phyloP scores from a whole-genome alignment of 2,797 vertebrate species.

The Calcarius lapponicus region DNA sequence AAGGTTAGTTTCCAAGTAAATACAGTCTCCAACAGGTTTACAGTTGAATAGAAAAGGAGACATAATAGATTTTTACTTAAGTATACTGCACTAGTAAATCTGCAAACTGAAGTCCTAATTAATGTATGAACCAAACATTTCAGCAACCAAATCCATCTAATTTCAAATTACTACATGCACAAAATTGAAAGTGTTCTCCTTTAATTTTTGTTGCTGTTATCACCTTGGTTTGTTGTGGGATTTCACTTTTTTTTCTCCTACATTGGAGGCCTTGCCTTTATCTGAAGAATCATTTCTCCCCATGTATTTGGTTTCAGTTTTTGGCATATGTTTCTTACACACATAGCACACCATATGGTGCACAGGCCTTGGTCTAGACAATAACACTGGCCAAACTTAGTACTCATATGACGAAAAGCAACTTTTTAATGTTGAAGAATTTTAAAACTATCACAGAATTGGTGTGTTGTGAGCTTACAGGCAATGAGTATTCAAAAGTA shows the following conservation, averaged over 20 bases:
- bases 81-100: neutral
- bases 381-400: neutral
- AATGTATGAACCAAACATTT: neutral
- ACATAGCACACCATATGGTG: neutral
- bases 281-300: neutral
- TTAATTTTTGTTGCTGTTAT: neutral
- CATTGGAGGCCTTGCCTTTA: neutral
- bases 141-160: neutral
- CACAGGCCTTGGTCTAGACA: neutral
- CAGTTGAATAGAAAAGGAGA: neutral
- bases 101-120: neutral
- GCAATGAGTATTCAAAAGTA: neutral
- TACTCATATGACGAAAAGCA: neutral
- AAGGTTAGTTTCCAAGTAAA: slow-evolving; percentile 14
- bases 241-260: neutral
- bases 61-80: neutral
- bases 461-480: neutral
- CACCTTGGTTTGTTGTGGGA: neutral
- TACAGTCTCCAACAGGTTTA: neutral
- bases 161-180: neutral
- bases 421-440: neutral
- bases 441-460: neutral
- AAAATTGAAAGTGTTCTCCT: neutral
- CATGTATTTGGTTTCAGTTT: neutral
- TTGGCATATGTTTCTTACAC: neutral